Evolutionary conservation across 2,888 invertebrate species (phyloP).

Genomic region (Perizoma affinitatum): DNA sequence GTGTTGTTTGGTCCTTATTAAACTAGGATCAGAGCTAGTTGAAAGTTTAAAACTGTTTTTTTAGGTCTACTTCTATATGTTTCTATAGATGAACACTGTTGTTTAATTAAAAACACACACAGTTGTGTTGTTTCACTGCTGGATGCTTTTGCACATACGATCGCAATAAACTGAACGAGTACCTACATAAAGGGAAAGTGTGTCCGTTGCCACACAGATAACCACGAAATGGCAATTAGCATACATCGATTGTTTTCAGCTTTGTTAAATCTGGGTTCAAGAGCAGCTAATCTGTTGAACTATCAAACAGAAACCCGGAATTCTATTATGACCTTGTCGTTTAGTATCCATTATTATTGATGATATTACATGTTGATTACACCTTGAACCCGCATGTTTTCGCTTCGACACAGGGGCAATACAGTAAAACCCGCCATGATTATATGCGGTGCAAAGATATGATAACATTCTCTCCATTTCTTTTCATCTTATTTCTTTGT

Average conservation of each 20-base stretch:
- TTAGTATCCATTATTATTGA: conserved; percentile 26
- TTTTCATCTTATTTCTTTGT: conserved; percentile 50
- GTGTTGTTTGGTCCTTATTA: neutral
- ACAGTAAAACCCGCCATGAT: conserved; percentile 58
- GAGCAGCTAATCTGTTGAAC: conserved; percentile 43
- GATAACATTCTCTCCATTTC: conserved; percentile 58
- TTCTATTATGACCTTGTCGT: conserved; percentile 26
- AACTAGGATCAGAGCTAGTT: too few relatives aligned
- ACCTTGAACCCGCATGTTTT: conserved; percentile 41
- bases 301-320: conserved; percentile 37
- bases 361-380: conserved; percentile 56
- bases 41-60: too few relatives aligned
- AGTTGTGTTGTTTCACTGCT: too few relatives aligned
- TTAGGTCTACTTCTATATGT: too few relatives aligned
- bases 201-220: conserved; percentile 60
- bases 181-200: conserved; percentile 58
- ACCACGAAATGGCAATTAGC: conserved; percentile 63
- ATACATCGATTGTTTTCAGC: conserved; percentile 65
- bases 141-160: too few relatives aligned
- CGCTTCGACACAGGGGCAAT: conserved; percentile 10
- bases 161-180: too few relatives aligned
- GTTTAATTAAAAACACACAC: too few relatives aligned
- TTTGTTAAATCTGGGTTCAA: conserved; percentile 51
- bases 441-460: conserved; percentile 59
- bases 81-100: too few relatives aligned